Percentiles rank a stretch among this genome's conserved stretches.
Evolutionary conservation across 2,113 vertebrate genomes (phyloP).

Genomic region (Crotalus tigris): DNA sequence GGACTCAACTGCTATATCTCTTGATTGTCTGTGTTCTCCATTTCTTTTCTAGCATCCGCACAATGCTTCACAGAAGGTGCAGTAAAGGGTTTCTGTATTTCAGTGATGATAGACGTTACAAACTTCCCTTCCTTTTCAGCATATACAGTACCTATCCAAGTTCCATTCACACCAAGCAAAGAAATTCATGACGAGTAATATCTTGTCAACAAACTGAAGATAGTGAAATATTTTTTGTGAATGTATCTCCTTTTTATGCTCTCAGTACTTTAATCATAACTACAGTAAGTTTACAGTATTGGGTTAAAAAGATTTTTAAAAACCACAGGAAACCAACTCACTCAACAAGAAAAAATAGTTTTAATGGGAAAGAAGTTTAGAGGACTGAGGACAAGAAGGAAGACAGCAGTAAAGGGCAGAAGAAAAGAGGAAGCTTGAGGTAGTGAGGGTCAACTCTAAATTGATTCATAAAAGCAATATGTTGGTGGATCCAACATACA

Average conservation of each 20-base stretch:
- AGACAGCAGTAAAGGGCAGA: not conserved
- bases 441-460: not conserved
- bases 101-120: not conserved
- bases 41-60: not conserved
- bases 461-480: not conserved
- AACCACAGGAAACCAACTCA: not conserved
- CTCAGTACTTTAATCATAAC: not conserved
- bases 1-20: not conserved
- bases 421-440: not conserved
- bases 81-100: not conserved
- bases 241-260: not conserved
- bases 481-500: not conserved
- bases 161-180: not conserved
- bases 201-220: not conserved
- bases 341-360: not conserved
- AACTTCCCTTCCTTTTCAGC: not conserved
- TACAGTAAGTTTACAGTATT: not conserved
- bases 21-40: not conserved
- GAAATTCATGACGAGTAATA: not conserved
- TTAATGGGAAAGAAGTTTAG: not conserved
- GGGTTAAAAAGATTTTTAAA: not conserved
- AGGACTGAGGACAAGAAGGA: not conserved
- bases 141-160: not conserved
- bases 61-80: not conserved
- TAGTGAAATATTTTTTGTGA: not conserved